Base-by-base conservation (phyloP, 2,888 invertebrate species). In the Miltochrista miniata region DNA sequence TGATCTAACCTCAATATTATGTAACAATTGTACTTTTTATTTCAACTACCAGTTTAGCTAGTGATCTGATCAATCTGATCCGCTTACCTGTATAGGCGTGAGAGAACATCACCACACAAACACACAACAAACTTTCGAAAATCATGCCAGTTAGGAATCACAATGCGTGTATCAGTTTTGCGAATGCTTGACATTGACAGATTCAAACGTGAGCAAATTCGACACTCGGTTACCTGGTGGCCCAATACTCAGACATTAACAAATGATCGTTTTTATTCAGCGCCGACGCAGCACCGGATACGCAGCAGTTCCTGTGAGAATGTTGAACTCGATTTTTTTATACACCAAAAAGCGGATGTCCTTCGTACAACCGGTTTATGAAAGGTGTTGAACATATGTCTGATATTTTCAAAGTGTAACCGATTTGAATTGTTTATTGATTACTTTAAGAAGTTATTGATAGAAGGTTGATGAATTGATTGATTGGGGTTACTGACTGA, bases 381-480 rank as follows among this genome's bases (percentile, higher is more conserved):
- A 90, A 91, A 91, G 90, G 90, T 90, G 90, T 90, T 85, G 88
- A 91, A 81, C 90, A 91, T 87, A 90, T 91, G 90, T 87, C 85
- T 84, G 83, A 72, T 66, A 54, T 81, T 82, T 85, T 76, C 64
- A 70, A 80, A 74, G 76, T 72, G 71, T 74, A 79, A 72, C 72
- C 68, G 72, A 77, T 77, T 72, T 53, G 52, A 56, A 56, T 68
- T 63, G 52, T 63, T 62, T 68, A 61, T 64, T 64, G 59, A 59
- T 63, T 59, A 48, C 46, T 49, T 62, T 55, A 47, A 10, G 8
- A 7, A 46, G 49, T 45, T 56, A 55, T 45, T 54, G 61, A 61
- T 57, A 45, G 57, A 36, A 44, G 44, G 36, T 47, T 53, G 36
- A 52, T 58, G 45, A 40, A 53, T 48, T 61, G 63, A 67, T 60